Percentiles rank a stretch among this genome's conserved stretches.
These are phyloP conservation scores for Andrena praecox DNA, from an alignment of 2,888 invertebrate genomes.

Conservation along the genomic window DNA sequence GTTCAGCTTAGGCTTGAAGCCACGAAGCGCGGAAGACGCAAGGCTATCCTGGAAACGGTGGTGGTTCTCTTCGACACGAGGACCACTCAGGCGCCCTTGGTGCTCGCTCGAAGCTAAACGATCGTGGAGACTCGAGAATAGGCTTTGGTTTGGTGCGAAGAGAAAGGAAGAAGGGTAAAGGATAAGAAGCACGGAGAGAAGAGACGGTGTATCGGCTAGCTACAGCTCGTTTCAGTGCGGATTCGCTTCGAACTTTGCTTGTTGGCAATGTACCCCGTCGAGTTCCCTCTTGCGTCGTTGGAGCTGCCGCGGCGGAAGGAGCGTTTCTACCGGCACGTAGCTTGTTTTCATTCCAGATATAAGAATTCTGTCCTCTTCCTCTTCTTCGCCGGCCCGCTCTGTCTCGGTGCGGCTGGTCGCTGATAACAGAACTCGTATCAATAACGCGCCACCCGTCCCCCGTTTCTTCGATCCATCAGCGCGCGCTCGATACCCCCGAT, in stretches of 20 bases:
- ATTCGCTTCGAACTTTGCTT: slow-evolving; percentile 52
- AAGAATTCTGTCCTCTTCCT: slow-evolving; percentile 86
- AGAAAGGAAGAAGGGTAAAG: slow-evolving; percentile 1
- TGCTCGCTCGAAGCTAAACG: slow-evolving; percentile 29
- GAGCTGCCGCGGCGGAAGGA: slow-evolving; percentile 47
- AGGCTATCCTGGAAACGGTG: slow-evolving; percentile 45
- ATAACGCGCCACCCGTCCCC: not conserved
- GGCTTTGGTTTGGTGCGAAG: not conserved
- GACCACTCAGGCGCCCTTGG: slow-evolving; percentile 2
- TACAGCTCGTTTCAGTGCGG: slow-evolving; percentile 27
- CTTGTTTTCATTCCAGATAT: slow-evolving; percentile 88
- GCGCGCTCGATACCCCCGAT: not conserved
- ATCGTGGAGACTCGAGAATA: slow-evolving; percentile 21
- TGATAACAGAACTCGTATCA: slow-evolving; percentile 42
- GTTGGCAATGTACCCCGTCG: slow-evolving; percentile 70
- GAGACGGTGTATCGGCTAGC: slow-evolving; percentile 25
- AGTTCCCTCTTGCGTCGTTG: slow-evolving; percentile 74
- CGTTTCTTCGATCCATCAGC: not conserved
- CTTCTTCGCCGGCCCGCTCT: slow-evolving; percentile 50
- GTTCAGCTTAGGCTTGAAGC: not conserved
- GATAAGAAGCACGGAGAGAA: not conserved
- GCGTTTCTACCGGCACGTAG: slow-evolving; percentile 86
- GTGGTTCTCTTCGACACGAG: slow-evolving; percentile 32
- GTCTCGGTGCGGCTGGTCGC: slow-evolving; percentile 55
- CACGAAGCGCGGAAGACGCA: not conserved